phyloP scores from a whole-genome alignment of 1,140 invertebrate genomes.

The Bilobella aurantiaca region DNA sequence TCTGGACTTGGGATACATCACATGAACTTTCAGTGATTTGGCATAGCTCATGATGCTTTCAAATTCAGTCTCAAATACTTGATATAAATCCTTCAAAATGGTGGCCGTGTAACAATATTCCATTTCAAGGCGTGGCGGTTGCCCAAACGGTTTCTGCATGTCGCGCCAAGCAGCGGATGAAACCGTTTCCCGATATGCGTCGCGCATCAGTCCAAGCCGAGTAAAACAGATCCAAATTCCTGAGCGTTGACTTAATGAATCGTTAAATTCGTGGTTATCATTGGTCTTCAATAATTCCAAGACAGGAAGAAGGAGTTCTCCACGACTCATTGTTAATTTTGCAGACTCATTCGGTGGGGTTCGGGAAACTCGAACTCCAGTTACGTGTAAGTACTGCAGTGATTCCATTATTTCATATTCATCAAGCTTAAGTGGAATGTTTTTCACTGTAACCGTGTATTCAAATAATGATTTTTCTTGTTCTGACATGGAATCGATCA shows the following conservation, averaged over 20 bases:
- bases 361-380: no score
- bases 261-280: no score
- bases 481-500: no score
- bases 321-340: no score
- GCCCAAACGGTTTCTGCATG: not conserved
- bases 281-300: no score
- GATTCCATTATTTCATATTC: not conserved
- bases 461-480: not conserved
- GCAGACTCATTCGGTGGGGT: no score
- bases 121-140: slow-evolving; percentile 14
- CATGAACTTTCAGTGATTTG: not conserved
- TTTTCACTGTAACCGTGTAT: not conserved
- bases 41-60: not conserved
- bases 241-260: no score
- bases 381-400: no score
- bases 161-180: not conserved
- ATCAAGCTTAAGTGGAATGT: not conserved
- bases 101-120: slow-evolving; percentile 5
- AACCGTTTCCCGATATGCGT: not conserved
- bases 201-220: not conserved
- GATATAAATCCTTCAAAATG: slow-evolving; percentile 1
- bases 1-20: not conserved
- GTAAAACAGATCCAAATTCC: not conserved
- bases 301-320: no score
- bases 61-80: not conserved